Conservation (phyloP, 2,113 vertebrate species). For the Sinosuthora webbiana region DNA sequence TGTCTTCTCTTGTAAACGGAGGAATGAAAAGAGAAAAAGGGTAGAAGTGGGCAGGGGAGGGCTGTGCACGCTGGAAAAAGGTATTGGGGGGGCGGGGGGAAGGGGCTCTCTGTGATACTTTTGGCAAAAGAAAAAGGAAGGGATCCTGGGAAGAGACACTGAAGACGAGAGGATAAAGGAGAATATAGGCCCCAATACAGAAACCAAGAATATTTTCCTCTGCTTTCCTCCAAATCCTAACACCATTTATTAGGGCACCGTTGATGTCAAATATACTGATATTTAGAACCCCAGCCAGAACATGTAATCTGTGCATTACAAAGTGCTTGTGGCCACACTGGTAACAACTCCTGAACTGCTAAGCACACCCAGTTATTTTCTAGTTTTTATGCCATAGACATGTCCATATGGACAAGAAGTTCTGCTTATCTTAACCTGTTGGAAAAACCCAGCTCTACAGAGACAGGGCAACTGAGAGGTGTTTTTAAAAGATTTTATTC, state of each 20-base stretch:
- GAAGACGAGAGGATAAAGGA: neutral
- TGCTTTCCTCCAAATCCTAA: neutral
- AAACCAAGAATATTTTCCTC: neutral
- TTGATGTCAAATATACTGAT: neutral
- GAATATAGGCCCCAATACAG: neutral
- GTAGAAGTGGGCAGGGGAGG: neutral
- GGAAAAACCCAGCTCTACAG: neutral
- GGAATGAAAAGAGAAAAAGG: neutral
- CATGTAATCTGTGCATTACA: neutral
- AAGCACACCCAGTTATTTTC: neutral
- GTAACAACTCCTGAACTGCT: neutral
- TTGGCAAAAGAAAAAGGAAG: neutral
- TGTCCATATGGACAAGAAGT: neutral
- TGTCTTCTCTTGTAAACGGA: fast-evolving
- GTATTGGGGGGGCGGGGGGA: too few relatives aligned
- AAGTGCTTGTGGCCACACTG: neutral
- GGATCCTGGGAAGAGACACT: neutral
- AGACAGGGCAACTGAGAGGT: neutral
- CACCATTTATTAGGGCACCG: neutral
- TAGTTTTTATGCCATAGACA: neutral
- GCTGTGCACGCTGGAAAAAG: neutral
- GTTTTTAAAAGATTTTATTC: neutral
- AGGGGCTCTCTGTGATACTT: neutral
- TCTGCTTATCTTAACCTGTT: neutral
- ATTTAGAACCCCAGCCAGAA: neutral